Conservation (phyloP, 2,888 invertebrate species). For the Macrophya alboannulata region DNA sequence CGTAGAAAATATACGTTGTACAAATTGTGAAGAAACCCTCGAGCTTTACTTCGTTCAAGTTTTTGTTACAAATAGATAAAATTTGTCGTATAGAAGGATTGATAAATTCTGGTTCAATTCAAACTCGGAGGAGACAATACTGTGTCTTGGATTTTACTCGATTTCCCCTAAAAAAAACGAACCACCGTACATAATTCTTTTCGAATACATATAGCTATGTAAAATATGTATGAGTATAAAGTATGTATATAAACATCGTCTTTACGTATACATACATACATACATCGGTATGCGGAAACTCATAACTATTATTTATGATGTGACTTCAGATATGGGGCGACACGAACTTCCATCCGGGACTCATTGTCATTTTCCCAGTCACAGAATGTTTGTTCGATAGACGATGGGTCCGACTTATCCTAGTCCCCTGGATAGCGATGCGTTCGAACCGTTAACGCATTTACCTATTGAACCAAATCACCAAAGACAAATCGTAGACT, state of each 20-base stretch:
- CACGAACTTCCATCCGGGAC: conserved; percentile 53
- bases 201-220: not conserved
- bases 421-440: not conserved
- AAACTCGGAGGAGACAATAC: not conserved
- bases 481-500: conserved; percentile 1
- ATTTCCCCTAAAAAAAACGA: conserved; percentile 33
- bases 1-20: not conserved
- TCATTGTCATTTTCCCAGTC: conserved; percentile 54
- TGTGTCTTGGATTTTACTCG: not conserved
- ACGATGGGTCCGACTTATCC: conserved; percentile 25
- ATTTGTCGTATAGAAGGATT: not conserved
- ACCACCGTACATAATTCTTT: not conserved
- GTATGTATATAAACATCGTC: not conserved
- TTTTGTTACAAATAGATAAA: not conserved
- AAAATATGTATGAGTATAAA: not conserved
- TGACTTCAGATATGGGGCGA: conserved; percentile 45
- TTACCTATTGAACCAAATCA: conserved; percentile 45
- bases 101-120: not conserved
- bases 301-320: conserved; percentile 49
- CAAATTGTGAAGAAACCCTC: not conserved
- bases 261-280: not conserved
- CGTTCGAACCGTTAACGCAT: not conserved
- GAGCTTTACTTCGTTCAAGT: not conserved
- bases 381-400: conserved; percentile 55
- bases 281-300: conserved; percentile 34